phyloP scores from a whole-genome alignment of 37 sponge, comb jelly and placozoan genomes.

The Haliclona indistincta region DNA sequence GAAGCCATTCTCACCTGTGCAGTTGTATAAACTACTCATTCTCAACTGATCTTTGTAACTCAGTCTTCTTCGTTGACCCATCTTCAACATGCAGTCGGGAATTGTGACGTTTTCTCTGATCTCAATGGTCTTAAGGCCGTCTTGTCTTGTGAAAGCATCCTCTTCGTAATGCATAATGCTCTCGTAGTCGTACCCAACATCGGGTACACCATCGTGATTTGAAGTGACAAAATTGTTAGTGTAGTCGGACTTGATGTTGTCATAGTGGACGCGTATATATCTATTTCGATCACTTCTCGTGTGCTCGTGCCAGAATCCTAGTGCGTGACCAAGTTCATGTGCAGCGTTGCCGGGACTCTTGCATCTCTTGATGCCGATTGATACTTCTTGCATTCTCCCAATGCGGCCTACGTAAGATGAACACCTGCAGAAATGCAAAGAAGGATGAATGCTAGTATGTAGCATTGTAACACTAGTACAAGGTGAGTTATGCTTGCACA shows the following conservation, averaged over 20 bases:
- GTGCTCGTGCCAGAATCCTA: conserved; percentile 79
- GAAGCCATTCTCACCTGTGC: conserved; percentile 34
- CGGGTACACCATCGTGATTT: not conserved
- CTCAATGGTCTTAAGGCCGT: conserved; percentile 26
- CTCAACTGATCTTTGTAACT: conserved; percentile 32
- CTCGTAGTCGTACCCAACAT: conserved; percentile 57
- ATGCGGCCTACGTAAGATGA: not conserved
- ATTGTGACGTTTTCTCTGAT: not conserved
- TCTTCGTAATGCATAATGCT: conserved; percentile 72
- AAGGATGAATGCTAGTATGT: not conserved
- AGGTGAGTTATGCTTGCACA: not conserved
- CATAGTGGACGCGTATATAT: conserved; percentile 35
- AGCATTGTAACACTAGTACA: not conserved
- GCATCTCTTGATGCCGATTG: not conserved
- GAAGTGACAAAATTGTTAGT: conserved; percentile 10
- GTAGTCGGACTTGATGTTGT: conserved; percentile 18
- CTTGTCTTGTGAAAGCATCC: conserved; percentile 8
- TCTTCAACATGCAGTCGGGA: not conserved
- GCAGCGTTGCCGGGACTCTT: conserved; percentile 26
- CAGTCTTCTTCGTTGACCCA: conserved; percentile 43
- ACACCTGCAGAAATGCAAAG: not conserved
- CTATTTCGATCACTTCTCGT: conserved; percentile 57
- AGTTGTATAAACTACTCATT: conserved; percentile 32
- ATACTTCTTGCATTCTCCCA: not conserved
- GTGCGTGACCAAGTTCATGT: conserved; percentile 73